Evolutionary conservation across 2,113 vertebrate genomes (phyloP).

Genomic region (Microcebus griseorufus): DNA sequence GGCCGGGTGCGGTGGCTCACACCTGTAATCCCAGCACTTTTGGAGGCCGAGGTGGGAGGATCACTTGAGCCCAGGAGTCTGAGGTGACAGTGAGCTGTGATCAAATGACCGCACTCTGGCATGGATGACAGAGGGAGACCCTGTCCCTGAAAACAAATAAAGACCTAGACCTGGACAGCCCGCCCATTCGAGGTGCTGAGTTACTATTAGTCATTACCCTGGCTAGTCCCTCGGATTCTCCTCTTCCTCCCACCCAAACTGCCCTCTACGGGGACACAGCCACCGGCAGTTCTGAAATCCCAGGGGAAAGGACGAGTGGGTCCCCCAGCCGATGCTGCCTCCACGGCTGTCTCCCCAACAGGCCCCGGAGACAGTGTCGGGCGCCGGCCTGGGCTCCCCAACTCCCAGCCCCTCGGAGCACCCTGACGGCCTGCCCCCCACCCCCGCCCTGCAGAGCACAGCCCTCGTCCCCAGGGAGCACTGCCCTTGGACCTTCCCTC

Average conservation of each 20-base stretch:
- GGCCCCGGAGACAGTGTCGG: background rate
- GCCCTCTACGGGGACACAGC: background rate
- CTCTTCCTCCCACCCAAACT: too few species aligned
- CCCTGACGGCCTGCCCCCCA: too few species aligned
- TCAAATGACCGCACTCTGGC: too few species aligned
- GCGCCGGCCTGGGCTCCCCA: background rate
- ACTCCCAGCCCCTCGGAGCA: rapidly evolving
- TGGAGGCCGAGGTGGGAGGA: too few species aligned
- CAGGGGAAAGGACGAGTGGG: background rate
- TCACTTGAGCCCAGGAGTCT: too few species aligned
- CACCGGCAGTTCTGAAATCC: rapidly evolving
- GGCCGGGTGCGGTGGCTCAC: too few species aligned
- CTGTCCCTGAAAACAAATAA: too few species aligned
- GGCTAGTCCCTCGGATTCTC: background rate
- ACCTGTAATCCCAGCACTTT: too few species aligned
- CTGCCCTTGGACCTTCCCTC: background rate
- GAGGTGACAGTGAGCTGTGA: too few species aligned
- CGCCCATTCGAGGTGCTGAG: rapidly evolving
- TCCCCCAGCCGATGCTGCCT: too few species aligned
- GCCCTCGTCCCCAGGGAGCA: rapidly evolving
- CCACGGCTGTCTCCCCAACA: background rate
- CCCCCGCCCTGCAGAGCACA: background rate
- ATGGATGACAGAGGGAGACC: too few species aligned
- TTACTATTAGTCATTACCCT: rapidly evolving
- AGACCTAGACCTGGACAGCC: background rate